Evolutionary conservation across 2,113 vertebrate genomes (phyloP).

Genomic region (Archocentrus centrarchus): DNA sequence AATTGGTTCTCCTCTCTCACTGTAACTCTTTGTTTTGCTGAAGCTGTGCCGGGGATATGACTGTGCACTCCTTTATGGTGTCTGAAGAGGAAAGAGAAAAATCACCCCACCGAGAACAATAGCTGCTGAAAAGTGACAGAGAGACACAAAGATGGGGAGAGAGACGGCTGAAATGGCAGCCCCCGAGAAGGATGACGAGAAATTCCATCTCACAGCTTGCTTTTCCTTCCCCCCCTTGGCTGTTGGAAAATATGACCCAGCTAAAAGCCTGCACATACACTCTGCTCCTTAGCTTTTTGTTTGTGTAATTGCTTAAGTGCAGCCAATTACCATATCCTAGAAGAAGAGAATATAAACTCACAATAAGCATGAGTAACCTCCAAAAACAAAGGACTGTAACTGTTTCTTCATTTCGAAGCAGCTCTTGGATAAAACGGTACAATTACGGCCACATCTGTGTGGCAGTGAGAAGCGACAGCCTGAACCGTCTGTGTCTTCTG

Average conservation of each 20-base stretch:
- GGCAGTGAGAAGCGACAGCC: not conserved
- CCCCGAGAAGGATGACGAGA: slow-evolving; percentile 45
- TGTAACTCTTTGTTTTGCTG: slow-evolving; percentile 56
- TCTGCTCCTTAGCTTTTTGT: slow-evolving; percentile 29
- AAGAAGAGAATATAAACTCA: not conserved
- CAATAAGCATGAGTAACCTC: slow-evolving; percentile 3
- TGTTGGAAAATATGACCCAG: slow-evolving; percentile 52
- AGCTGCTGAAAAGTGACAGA: slow-evolving; percentile 59
- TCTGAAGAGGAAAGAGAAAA: slow-evolving; percentile 55
- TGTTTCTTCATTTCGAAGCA: slow-evolving; percentile 9
- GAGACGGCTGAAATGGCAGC: slow-evolving; percentile 28
- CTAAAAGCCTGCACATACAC: slow-evolving; percentile 37
- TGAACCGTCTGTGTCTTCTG: not conserved
- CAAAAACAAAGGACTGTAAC: slow-evolving; percentile 7
- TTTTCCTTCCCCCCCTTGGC: slow-evolving; percentile 7
- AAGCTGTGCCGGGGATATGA: slow-evolving; percentile 54
- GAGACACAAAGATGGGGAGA: not conserved
- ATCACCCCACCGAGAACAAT: slow-evolving; percentile 62
- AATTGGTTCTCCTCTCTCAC: slow-evolving; percentile 55
- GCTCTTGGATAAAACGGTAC: slow-evolving; percentile 11
- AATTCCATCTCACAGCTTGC: slow-evolving; percentile 44
- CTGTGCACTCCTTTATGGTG: slow-evolving; percentile 55
- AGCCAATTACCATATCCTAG: slow-evolving; percentile 46
- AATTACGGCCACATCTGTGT: slow-evolving; percentile 25
- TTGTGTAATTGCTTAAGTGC: slow-evolving; percentile 62